Conservation (phyloP, 2,113 vertebrate species). For the Pteronura brasiliensis region DNA sequence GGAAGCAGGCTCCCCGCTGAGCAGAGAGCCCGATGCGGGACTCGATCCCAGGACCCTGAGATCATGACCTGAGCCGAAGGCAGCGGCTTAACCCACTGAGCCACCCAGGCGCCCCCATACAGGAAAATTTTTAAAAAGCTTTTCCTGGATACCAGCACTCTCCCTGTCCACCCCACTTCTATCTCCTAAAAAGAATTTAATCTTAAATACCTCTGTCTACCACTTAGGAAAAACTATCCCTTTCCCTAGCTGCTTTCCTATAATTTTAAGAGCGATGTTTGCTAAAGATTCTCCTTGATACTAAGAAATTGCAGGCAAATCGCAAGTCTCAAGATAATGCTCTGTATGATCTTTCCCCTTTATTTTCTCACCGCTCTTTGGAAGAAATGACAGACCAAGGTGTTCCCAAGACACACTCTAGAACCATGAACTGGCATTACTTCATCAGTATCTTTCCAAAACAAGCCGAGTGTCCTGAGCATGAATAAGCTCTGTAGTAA, state of each 20-base stretch:
- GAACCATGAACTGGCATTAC: neutral
- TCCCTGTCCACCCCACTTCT: neutral
- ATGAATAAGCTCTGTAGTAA: slow-evolving; percentile 50
- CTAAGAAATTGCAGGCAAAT: slow-evolving; percentile 1
- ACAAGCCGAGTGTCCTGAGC: neutral
- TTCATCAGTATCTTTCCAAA: slow-evolving; percentile 43
- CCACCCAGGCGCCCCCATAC: too few relatives aligned
- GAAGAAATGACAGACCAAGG: neutral
- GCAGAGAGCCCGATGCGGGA: too few relatives aligned
- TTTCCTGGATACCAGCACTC: neutral
- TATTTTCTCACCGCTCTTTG: neutral
- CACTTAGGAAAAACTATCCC: neutral
- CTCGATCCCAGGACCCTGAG: too few relatives aligned
- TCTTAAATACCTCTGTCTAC: neutral
- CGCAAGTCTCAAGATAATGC: neutral
- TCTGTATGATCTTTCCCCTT: neutral
- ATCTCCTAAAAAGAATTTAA: neutral
- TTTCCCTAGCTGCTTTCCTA: neutral
- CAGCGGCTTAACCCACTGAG: too few relatives aligned
- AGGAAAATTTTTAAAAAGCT: neutral
- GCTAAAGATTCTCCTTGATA: neutral
- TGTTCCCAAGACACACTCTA: neutral
- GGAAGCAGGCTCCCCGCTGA: too few relatives aligned
- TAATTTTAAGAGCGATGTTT: neutral
- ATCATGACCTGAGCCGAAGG: too few relatives aligned